Evolutionary conservation across 2,888 invertebrate genomes (phyloP), one percentile per base, ranked within the genome.

Genomic region (Phanerotoma sp.): DNA sequence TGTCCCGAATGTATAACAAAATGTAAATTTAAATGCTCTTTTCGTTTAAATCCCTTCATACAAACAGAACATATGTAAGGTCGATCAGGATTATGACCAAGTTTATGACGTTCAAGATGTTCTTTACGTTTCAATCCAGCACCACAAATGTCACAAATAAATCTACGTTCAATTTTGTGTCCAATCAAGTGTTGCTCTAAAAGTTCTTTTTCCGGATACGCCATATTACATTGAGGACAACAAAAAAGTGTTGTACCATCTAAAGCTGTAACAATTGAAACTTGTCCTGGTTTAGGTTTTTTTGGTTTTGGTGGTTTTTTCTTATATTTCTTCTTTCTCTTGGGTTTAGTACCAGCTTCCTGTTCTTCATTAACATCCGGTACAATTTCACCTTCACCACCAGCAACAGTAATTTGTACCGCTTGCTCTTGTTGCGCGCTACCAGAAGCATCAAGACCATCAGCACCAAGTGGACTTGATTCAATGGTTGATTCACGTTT

Each of bases 1-100:
- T 89, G 86, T 30, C 91, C 91, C 51, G 89, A 89, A 79, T 91
- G 91, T 73, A 91, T 91, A 66, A 91, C 89, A 66, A 87, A 86
- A 78, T 91, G 91, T 61, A 91, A 81, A 76, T 89, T 90, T 68
- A 91, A 82, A 68, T 91, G 91, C 71, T 91, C 91, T 74, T 89
- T 86, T 54, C 91, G 82, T 74, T 91, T 90, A 79, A 90, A 90
- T 5, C 85, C 87, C 74, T 90, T 90, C 77, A 85, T 82, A 70
- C 90, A 90, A 35, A 89, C 85, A 44, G 85, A 84, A 78, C 90
- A 90, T 37, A 88, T 87, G 72, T 87, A 89, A 33, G 90, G 90
- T 69, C 89, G 80, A 74, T 90, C 90, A 0, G 89, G 89, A 77
- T 88, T 90, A 77, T 90, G 90, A 2, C 89, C 88, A 56, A 89